A percentile compares a stretch with the other conserved stretches of the same genome.
These are phyloP conservation scores for Corbicula japonica DNA, from an alignment of 2,888 invertebrate species.

Conservation along the genomic window DNA sequence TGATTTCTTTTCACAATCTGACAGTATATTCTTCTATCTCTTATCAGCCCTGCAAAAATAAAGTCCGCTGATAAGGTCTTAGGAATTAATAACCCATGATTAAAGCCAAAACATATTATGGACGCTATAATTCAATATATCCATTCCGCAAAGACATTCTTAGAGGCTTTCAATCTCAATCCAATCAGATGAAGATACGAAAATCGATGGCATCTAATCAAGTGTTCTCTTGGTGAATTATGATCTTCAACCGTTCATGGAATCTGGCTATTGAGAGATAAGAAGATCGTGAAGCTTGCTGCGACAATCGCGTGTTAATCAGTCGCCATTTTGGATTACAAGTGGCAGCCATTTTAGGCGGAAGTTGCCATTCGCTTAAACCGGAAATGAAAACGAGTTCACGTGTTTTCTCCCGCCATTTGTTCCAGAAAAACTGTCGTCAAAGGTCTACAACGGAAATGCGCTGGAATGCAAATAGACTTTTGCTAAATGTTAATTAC, in stretches of 20 bases:
- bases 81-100: slow-evolving; percentile 39
- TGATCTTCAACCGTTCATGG: slow-evolving; percentile 46
- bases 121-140: slow-evolving; percentile 53
- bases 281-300: slow-evolving; percentile 56
- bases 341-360: slow-evolving; percentile 59
- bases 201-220: slow-evolving; percentile 68
- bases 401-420: slow-evolving; percentile 44
- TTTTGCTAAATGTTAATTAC: slow-evolving; percentile 34
- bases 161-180: slow-evolving; percentile 56
- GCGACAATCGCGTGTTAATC: slow-evolving; percentile 56
- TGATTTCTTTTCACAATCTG: no score
- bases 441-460: slow-evolving; percentile 38
- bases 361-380: slow-evolving; percentile 54
- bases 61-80: slow-evolving; percentile 22
- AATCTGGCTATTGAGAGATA: slow-evolving; percentile 57
- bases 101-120: slow-evolving; percentile 40
- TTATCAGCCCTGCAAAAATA: no score
- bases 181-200: slow-evolving; percentile 61
- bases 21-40: no score
- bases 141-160: slow-evolving; percentile 60
- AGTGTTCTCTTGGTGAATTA: slow-evolving; percentile 53
- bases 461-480: slow-evolving; percentile 22
- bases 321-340: slow-evolving; percentile 58
- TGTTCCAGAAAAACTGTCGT: slow-evolving; percentile 46
- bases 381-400: slow-evolving; percentile 63